Evolutionary conservation across 2,797 vertebrate genomes (phyloP).

Genomic region (Rhabdomys pumilio): DNA sequence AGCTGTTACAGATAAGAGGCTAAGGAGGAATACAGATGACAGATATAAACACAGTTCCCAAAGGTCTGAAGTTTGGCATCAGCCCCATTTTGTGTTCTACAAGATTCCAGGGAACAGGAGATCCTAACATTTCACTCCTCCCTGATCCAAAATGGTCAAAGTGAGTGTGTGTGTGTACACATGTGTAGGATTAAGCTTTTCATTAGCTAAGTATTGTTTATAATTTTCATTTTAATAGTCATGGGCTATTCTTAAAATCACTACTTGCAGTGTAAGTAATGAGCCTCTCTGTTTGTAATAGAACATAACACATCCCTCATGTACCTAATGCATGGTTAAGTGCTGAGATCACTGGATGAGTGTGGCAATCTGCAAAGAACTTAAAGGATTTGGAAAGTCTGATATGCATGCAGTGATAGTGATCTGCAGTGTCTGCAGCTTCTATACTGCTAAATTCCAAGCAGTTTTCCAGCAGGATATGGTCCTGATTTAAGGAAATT

Average conservation of each 20-base stretch:
- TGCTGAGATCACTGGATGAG: not conserved
- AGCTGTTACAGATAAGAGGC: not conserved
- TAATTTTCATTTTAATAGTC: slow-evolving; percentile 37
- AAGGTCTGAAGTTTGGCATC: slow-evolving; percentile 31
- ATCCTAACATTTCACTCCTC: not conserved
- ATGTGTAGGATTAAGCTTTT: slow-evolving; percentile 26
- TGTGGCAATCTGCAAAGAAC: not conserved
- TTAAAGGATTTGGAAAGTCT: slow-evolving; percentile 48
- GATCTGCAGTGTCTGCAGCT: not conserved
- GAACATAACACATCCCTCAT: not conserved
- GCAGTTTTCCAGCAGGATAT: not conserved
- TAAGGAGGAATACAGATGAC: slow-evolving; percentile 11
- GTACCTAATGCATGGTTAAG: not conserved
- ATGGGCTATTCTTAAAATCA: slow-evolving; percentile 37
- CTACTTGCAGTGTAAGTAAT: not conserved
- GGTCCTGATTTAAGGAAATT: not conserved
- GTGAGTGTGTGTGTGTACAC: not conserved
- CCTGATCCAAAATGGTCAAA: not conserved
- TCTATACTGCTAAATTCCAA: slow-evolving; percentile 14
- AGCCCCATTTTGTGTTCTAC: not conserved
- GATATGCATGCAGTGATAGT: not conserved
- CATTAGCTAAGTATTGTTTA: slow-evolving; percentile 5
- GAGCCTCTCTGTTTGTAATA: not conserved
- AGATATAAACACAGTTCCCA: not conserved
- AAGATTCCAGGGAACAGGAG: not conserved